These are phyloP conservation scores for Aporrectodea caliginosa DNA, from an alignment of 1,140 invertebrate species.

Conservation along the genomic window DNA sequence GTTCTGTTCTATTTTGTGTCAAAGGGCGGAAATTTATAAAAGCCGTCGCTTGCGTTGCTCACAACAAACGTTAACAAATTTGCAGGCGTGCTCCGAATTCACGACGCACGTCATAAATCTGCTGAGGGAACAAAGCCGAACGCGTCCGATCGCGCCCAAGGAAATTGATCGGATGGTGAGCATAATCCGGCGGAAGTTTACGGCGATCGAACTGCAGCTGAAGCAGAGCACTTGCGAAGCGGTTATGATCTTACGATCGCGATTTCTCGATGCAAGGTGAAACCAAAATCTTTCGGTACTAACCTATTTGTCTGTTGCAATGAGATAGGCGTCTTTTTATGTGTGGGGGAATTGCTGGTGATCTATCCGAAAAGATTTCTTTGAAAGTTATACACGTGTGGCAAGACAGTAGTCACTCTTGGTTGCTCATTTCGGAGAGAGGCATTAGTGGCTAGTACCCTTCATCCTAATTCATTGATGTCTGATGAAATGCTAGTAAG, in stretches of 20 bases:
- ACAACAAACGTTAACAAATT: not conserved
- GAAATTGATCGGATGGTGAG: slow-evolving; percentile 99
- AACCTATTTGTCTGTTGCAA: no score
- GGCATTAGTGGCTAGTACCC: no score
- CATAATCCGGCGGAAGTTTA: slow-evolving; percentile 99
- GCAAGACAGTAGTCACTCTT: no score
- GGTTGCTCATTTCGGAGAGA: no score
- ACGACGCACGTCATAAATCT: slow-evolving; percentile 99
- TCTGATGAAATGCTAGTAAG: no score
- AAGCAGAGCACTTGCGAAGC: slow-evolving; percentile 99
- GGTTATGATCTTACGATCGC: slow-evolving; percentile 93
- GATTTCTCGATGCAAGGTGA: slow-evolving; percentile 87
- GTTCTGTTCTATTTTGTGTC: not conserved
- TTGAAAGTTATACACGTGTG: no score
- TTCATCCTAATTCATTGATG: no score
- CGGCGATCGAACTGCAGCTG: slow-evolving; percentile 98
- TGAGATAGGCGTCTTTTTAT: no score
- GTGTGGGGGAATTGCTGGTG: no score
- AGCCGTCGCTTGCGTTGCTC: not conserved
- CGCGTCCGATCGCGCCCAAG: slow-evolving; percentile 88
- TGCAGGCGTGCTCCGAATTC: slow-evolving; percentile 97
- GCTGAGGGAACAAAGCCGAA: slow-evolving; percentile 92
- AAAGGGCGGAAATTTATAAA: not conserved
- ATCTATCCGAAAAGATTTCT: no score
- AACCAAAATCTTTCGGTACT: no score